Evolutionary conservation across 92 coral and sea anemone species (phyloP).

Genomic region (Parazoanthus atlanticus): DNA sequence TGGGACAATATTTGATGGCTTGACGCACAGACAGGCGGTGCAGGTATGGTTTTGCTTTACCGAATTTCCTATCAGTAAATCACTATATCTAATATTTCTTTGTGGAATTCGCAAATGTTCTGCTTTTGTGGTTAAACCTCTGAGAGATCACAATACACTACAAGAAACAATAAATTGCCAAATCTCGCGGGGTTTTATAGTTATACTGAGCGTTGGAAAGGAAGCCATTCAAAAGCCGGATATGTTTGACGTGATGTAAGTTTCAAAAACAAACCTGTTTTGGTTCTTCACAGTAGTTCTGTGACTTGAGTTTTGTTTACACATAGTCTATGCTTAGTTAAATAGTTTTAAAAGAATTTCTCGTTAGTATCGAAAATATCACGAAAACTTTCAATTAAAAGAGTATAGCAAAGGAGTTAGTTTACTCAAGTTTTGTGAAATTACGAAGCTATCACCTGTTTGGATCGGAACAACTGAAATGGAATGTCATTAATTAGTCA

Average conservation of each 20-base stretch:
- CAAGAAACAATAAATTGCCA: background rate
- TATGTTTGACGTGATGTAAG: background rate
- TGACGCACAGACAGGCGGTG: slow-evolving; percentile 90
- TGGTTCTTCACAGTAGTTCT: background rate
- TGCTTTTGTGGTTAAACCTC: slow-evolving; percentile 2
- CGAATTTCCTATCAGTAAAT: background rate
- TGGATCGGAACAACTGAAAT: background rate
- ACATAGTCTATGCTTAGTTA: background rate
- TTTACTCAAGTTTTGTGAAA: background rate
- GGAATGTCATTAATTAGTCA: background rate
- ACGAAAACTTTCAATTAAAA: background rate
- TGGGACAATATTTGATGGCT: slow-evolving; percentile 77
- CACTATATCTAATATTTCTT: background rate
- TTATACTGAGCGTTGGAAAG: no score
- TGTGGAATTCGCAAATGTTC: background rate
- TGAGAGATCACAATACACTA: background rate
- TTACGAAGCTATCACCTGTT: background rate
- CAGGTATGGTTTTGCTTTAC: slow-evolving; percentile 63
- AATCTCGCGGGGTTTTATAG: background rate
- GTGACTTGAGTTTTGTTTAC: slow-evolving; percentile 12
- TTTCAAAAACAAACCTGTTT: background rate
- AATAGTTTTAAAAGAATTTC: slow-evolving; percentile 30
- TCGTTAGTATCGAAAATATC: background rate
- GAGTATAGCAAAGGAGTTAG: background rate
- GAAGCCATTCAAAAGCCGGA: slow-evolving; percentile 31